Conservation (phyloP, 2,888 invertebrate species). For the Leptopilina drosophilae region DNA sequence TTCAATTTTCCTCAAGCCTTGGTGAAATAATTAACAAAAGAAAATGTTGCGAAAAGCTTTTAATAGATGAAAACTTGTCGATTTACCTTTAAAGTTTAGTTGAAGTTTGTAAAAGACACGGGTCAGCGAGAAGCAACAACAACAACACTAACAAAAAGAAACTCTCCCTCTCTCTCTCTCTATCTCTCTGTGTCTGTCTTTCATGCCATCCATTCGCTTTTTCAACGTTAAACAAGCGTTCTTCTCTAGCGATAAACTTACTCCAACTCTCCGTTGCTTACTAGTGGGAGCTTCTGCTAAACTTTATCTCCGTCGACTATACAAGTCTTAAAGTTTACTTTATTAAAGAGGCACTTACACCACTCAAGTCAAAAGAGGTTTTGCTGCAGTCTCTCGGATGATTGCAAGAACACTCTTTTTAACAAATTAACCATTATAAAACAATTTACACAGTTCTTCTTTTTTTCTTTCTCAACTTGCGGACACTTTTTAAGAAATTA, state of each 20-base stretch:
- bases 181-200: constrained; percentile 46
- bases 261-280: constrained; percentile 54
- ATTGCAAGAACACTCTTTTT: constrained; percentile 44
- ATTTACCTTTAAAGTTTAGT: too few relatives aligned
- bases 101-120: constrained; percentile 61
- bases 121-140: constrained; percentile 57
- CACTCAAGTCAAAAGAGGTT: constrained; percentile 25
- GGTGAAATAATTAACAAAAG: too few relatives aligned
- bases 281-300: constrained; percentile 62
- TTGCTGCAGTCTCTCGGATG: constrained; percentile 1
- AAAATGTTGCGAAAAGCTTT: too few relatives aligned
- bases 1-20: too few relatives aligned
- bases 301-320: constrained; percentile 67
- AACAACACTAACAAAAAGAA: constrained; percentile 42
- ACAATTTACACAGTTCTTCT: too few relatives aligned
- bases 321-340: constrained; percentile 70
- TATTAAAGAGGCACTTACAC: constrained; percentile 64
- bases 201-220: constrained; percentile 45
- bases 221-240: constrained; percentile 52
- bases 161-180: constrained; percentile 16
- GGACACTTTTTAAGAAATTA: too few relatives aligned
- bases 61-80: too few relatives aligned
- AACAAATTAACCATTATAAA: constrained; percentile 56
- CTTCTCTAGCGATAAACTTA: constrained; percentile 60
- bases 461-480: too few relatives aligned